Conservation (phyloP, 2,888 invertebrate genomes). For the Ectemnius continuus region DNA sequence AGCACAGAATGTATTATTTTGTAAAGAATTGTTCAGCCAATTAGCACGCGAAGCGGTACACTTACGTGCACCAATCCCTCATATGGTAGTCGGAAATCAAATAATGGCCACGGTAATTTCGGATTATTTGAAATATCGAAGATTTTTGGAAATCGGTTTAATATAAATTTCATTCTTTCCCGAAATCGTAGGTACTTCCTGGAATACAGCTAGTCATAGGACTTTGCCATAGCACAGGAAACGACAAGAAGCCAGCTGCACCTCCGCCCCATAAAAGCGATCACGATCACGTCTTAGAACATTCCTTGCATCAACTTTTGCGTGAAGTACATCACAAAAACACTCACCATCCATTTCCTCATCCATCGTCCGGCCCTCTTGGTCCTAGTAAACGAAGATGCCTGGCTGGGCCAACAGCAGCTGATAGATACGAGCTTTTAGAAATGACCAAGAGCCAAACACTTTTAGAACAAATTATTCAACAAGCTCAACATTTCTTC, state of each 20-base stretch:
- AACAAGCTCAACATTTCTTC: slow-evolving; percentile 97
- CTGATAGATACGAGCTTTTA: slow-evolving; percentile 90
- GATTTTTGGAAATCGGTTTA: not conserved
- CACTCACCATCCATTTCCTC: slow-evolving; percentile 95
- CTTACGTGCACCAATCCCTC: slow-evolving; percentile 94
- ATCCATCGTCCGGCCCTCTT: slow-evolving; percentile 95
- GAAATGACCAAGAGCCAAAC: slow-evolving; percentile 96
- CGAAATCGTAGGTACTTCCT: slow-evolving; percentile 85
- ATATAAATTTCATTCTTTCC: not conserved
- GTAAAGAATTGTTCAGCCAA: slow-evolving; percentile 96
- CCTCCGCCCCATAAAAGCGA: slow-evolving; percentile 82
- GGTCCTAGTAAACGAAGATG: slow-evolving; percentile 95
- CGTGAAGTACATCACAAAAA: slow-evolving; percentile 95
- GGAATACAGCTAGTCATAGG: slow-evolving; percentile 96
- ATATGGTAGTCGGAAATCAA: slow-evolving; percentile 98
- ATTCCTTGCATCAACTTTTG: slow-evolving; percentile 95
- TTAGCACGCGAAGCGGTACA: slow-evolving; percentile 97
- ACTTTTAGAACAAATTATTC: slow-evolving; percentile 96
- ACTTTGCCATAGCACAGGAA: slow-evolving; percentile 90
- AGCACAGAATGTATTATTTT: slow-evolving; percentile 97
- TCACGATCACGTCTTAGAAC: slow-evolving; percentile 98
- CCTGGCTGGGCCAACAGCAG: slow-evolving; percentile 94
- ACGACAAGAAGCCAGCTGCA: slow-evolving; percentile 79
- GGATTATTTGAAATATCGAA: not conserved
- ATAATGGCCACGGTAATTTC: slow-evolving; percentile 92